phyloP scores from a whole-genome alignment of 2,113 vertebrate genomes.

The Mus pahari region DNA sequence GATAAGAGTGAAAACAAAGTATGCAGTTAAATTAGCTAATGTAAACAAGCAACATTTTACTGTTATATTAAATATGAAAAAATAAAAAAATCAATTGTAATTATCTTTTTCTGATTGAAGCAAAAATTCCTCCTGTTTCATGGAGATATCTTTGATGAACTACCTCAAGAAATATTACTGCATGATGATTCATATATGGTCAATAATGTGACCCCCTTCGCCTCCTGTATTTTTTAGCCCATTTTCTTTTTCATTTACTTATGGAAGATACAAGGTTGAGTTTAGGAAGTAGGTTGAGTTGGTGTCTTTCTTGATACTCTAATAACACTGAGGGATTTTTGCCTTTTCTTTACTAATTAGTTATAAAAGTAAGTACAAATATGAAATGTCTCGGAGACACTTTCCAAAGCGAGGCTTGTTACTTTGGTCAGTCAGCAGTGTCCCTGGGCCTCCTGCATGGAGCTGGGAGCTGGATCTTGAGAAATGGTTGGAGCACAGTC shows the following conservation, averaged over 20 bases:
- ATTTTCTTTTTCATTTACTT: neutral
- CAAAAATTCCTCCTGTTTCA: neutral
- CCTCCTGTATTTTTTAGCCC: neutral
- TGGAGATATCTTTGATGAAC: slow-evolving; percentile 34
- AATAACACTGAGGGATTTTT: neutral
- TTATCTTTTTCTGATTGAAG: neutral
- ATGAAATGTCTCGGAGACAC: neutral
- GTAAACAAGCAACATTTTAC: slow-evolving; percentile 17
- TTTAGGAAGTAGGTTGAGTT: neutral
- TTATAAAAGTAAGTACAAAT: neutral
- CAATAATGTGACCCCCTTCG: neutral
- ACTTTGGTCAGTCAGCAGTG: neutral
- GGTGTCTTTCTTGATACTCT: neutral
- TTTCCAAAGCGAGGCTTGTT: neutral
- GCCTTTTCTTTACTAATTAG: slow-evolving; percentile 41
- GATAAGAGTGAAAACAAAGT: neutral
- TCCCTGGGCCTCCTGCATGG: neutral
- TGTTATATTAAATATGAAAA: neutral
- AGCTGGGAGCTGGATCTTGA: neutral
- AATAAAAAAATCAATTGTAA: neutral
- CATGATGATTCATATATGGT: neutral
- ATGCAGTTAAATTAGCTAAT: neutral
- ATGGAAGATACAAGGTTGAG: neutral
- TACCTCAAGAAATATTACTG: neutral
- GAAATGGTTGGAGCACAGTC: neutral